Conservation (phyloP, 2,797 vertebrate species). For the Scarus forsteni region DNA sequence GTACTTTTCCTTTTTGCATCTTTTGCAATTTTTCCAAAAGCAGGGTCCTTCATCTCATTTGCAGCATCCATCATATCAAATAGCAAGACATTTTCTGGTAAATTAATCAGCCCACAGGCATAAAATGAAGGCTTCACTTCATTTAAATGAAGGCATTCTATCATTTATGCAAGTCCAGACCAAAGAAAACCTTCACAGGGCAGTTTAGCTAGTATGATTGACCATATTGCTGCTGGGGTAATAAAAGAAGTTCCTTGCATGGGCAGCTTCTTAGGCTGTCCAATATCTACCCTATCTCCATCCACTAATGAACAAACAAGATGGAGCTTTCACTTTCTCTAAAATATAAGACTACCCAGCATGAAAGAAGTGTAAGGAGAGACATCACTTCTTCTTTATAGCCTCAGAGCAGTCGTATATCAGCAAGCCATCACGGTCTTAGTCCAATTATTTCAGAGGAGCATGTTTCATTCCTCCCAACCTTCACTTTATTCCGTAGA, state of each 20-base stretch:
- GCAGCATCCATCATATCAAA: too few relatives aligned
- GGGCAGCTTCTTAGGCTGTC: background rate
- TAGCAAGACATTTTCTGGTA: background rate
- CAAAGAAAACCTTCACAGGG: background rate
- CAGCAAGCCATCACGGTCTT: conserved; percentile 36
- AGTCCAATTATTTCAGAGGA: conserved; percentile 62
- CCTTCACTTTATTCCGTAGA: conserved; percentile 55
- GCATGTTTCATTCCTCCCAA: conserved; percentile 47
- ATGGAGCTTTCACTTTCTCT: conserved; percentile 22
- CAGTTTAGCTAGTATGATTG: background rate
- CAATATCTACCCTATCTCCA: conserved; percentile 3
- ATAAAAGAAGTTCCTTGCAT: background rate
- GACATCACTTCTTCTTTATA: background rate
- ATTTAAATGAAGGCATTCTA: background rate
- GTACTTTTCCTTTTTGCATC: background rate
- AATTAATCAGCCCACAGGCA: background rate
- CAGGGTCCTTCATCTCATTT: too few relatives aligned
- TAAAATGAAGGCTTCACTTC: background rate
- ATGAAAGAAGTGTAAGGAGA: conserved; percentile 2
- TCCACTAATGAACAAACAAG: conserved; percentile 6
- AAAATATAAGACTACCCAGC: conserved; percentile 20
- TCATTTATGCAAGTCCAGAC: background rate
- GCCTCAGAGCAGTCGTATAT: conserved; percentile 32
- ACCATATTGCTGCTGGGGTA: background rate
- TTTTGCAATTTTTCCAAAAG: too few relatives aligned